These are phyloP conservation scores for Fulmarus glacialis DNA, from an alignment of 2,113 vertebrate species.

Conservation along the genomic window DNA sequence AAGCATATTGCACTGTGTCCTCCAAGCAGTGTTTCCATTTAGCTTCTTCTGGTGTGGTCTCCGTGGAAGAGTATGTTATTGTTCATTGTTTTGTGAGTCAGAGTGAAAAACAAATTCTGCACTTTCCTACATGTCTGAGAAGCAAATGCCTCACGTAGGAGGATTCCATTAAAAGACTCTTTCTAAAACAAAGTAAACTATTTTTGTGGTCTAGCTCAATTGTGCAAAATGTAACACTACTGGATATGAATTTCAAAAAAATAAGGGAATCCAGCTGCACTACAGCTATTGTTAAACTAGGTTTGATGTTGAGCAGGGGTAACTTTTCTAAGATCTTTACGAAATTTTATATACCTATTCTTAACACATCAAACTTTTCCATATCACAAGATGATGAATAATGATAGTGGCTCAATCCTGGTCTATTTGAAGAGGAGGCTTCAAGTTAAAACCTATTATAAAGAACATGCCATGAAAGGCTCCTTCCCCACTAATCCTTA, in stretches of 20 bases:
- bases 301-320: background rate
- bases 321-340: background rate
- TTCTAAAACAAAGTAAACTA: background rate
- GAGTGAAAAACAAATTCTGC: background rate
- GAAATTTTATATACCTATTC: background rate
- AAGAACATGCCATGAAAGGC: background rate
- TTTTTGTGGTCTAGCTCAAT: background rate
- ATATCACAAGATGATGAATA: background rate
- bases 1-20: background rate
- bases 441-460: background rate
- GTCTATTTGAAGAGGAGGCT: background rate
- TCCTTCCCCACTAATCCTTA: background rate
- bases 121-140: background rate
- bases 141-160: fast-evolving
- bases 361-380: background rate
- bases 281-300: background rate
- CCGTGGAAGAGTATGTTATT: background rate
- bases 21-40: background rate
- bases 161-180: background rate
- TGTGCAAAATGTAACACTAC: background rate
- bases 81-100: background rate
- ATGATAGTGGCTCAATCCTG: background rate
- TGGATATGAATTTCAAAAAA: background rate
- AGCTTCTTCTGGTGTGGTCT: background rate
- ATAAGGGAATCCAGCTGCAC: background rate